These are phyloP conservation scores for Electrona antarctica DNA, from an alignment of 2,113 vertebrate genomes.

Conservation along the genomic window DNA sequence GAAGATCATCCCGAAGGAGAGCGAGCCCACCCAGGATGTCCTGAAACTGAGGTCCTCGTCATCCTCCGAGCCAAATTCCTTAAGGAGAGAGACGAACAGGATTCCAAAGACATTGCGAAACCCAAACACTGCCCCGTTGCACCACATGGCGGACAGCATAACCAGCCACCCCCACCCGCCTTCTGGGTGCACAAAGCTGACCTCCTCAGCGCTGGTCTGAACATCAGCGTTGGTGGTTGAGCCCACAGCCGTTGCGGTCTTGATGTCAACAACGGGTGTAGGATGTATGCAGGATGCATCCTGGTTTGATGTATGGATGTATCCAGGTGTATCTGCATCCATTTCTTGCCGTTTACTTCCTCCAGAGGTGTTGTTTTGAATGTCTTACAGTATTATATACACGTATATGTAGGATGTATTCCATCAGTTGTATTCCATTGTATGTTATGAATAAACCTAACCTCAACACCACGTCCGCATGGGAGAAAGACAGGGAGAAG, in stretches of 20 bases:
- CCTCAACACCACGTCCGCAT: conserved; percentile 66
- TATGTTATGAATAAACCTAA: no score
- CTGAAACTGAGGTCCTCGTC: conserved; percentile 85
- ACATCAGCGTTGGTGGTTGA: no score
- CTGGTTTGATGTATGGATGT: no score
- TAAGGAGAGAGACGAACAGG: conserved; percentile 86
- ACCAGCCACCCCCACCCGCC: conserved; percentile 98
- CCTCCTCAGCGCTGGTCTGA: neutral
- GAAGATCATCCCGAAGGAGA: conserved; percentile 99
- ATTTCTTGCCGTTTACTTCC: no score
- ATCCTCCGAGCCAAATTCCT: conserved; percentile 79
- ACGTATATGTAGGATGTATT: no score
- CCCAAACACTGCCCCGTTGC: conserved; percentile 95
- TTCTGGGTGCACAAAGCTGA: conserved; percentile 83
- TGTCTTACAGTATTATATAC: no score
- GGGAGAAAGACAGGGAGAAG: conserved; percentile 24
- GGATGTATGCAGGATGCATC: no score
- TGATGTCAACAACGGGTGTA: no score
- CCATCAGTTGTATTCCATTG: no score
- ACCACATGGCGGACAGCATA: conserved; percentile 98
- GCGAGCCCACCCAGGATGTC: conserved; percentile 92
- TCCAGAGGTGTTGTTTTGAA: no score
- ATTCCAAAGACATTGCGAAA: conserved; percentile 96
- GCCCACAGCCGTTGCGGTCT: no score
- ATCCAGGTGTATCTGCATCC: no score